Evolutionary conservation across 2,797 vertebrate species (phyloP), one percentile per base, ranked within the genome.

Genomic region (Harpagifer antarcticus): DNA sequence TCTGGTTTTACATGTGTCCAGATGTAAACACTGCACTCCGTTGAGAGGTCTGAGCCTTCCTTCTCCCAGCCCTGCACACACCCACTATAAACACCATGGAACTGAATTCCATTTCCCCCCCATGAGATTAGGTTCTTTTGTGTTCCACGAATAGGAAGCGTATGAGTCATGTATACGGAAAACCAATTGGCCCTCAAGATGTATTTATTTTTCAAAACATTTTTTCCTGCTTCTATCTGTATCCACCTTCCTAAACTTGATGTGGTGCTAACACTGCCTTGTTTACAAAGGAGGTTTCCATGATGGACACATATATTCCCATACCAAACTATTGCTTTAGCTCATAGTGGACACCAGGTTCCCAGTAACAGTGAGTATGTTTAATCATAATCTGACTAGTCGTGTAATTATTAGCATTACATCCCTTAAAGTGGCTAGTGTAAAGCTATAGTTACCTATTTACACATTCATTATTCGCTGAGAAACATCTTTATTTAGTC

Each of bases 51-150:
- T 42, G 79, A 75, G 84, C 75, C 76, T 65, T 84, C 64, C 60
- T 10, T 77, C 79, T 78, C 68, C 65, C 54, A 31, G 64, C 10
- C 3, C 37, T 27, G 49, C 55, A 56, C 82, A 90, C 86, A 72
- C 83, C 85, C 89, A 54, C 71, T 86, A 49, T 70, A 86, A 90
- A 91, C 86, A 91, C 20, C 50, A 48, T 10, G 12, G 5, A 66
- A 57, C 59, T 27, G 44, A 68, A 88, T 68, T 66, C 61, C 49
- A 68, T 58, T 62, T 57, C 65, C 45, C 45, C 53, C 50, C 79
- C 79, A 74, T 78, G 83, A 89, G 78, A 88, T 82, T 45, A 76
- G 68, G 76, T 54, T 68, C 74, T 76, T 76, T 79, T 82, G 64
- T 72, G 23, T 78, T 17, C 61, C 57, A 42, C 56, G 74, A 69